A percentile compares a stretch with the other conserved stretches of the same genome.
These are phyloP conservation scores for Desmophyllum pertusum DNA, from an alignment of 92 coral and sea anemone genomes.

Conservation along the genomic window DNA sequence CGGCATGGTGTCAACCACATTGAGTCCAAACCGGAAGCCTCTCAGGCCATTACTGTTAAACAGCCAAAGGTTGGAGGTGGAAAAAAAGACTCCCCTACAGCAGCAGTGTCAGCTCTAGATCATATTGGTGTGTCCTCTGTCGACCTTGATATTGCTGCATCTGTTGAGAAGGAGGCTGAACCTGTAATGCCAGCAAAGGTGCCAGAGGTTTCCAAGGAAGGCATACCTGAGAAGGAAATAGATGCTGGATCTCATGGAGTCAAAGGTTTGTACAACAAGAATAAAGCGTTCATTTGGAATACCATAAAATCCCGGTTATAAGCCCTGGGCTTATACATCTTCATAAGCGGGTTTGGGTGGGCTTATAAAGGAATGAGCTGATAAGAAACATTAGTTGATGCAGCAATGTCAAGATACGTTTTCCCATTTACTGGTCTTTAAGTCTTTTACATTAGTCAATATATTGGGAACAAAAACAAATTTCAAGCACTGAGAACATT, in stretches of 20 bases:
- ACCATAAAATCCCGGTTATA: too few relatives aligned
- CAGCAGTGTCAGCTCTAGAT: conserved; percentile 73
- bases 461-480: too few relatives aligned
- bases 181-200: neutral
- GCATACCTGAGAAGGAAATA: conserved; percentile 1
- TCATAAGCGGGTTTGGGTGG: too few relatives aligned
- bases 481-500: too few relatives aligned
- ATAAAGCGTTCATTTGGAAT: neutral
- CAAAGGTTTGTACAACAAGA: conserved; percentile 10
- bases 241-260: neutral
- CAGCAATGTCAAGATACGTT: too few relatives aligned
- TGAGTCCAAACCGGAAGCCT: conserved; percentile 14
- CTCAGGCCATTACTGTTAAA: neutral
- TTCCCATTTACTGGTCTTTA: too few relatives aligned
- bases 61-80: conserved; percentile 44
- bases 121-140: conserved; percentile 75
- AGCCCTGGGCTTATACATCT: too few relatives aligned
- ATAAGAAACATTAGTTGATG: too few relatives aligned
- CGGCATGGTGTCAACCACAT: conserved; percentile 27
- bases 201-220: neutral
- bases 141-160: conserved; percentile 65
- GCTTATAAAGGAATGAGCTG: too few relatives aligned
- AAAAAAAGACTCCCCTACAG: conserved; percentile 26
- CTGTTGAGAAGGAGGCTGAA: conserved; percentile 53
- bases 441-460: too few relatives aligned